Evolutionary conservation across 2,888 invertebrate species (phyloP).

Genomic region (Lysandra coridon): DNA sequence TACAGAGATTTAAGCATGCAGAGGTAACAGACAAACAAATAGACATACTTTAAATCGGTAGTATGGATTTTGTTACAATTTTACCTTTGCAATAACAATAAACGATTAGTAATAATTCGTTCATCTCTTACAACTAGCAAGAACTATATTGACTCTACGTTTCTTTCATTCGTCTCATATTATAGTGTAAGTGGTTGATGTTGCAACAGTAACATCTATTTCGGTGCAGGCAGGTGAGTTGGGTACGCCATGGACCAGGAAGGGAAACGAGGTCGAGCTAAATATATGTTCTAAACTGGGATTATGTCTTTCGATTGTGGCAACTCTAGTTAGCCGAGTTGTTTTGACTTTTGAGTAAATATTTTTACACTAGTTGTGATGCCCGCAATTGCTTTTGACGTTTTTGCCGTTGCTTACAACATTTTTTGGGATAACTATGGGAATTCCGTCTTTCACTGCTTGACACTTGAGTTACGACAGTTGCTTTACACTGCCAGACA

Average conservation of each 20-base stretch:
- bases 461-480: too few relatives aligned
- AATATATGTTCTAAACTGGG: conserved; percentile 58
- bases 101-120: not conserved
- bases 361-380: not conserved
- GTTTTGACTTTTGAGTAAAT: not conserved
- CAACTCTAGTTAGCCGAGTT: not conserved
- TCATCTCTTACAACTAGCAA: not conserved
- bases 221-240: conserved; percentile 38
- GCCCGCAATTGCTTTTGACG: too few relatives aligned
- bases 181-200: not conserved
- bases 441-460: too few relatives aligned
- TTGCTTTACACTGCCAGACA: too few relatives aligned
- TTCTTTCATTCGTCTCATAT: not conserved
- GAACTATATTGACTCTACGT: not conserved
- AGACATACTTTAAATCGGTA: too few relatives aligned
- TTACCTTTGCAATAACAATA: too few relatives aligned
- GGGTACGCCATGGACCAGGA: conserved; percentile 60
- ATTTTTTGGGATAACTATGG: too few relatives aligned
- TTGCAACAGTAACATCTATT: conserved; percentile 29
- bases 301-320: not conserved
- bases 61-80: too few relatives aligned
- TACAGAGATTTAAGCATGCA: too few relatives aligned
- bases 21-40: too few relatives aligned
- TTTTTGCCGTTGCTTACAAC: too few relatives aligned
- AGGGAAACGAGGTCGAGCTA: conserved; percentile 68